Percentiles rank a stretch among this genome's conserved stretches.
phyloP scores from a whole-genome alignment of 2,797 vertebrate species.

The Geotria australis region DNA sequence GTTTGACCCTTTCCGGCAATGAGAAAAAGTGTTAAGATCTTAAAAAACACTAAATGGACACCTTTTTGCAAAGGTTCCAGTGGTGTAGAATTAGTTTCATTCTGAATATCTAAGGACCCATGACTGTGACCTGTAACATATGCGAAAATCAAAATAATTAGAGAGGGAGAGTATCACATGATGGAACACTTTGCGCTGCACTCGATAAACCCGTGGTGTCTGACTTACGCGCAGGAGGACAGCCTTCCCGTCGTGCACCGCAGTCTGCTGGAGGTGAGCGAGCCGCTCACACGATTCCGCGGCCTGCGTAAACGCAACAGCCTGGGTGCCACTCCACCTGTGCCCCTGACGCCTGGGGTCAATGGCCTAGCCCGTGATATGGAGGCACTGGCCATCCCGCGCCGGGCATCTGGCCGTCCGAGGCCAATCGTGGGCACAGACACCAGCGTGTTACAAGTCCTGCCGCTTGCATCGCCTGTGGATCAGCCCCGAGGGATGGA shows the following conservation, averaged over 20 bases:
- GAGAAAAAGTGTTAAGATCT: no score
- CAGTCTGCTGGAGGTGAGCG: conserved; percentile 65
- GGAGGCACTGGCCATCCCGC: conserved; percentile 20
- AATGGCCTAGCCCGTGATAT: conserved; percentile 34
- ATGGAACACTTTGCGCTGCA: no score
- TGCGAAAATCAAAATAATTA: no score
- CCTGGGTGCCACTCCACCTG: conserved; percentile 25
- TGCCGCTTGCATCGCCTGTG: neutral
- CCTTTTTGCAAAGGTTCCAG: no score
- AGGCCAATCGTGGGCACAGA: neutral
- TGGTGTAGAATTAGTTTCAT: no score
- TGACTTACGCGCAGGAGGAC: conserved; percentile 16
- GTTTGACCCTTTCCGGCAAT: no score
- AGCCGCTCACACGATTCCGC: conserved; percentile 39
- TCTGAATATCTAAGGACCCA: no score
- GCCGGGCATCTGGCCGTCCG: neutral
- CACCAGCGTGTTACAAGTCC: neutral
- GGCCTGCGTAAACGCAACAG: conserved; percentile 56
- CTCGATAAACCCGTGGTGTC: no score
- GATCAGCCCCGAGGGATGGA: neutral
- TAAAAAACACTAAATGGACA: no score
- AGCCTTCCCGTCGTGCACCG: conserved; percentile 63
- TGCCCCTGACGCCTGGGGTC: conserved; percentile 7
- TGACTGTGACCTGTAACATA: no score
- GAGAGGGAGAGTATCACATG: no score